Base-by-base conservation (phyloP, 1,140 invertebrate species). In the Euura saliciscinereae region DNA sequence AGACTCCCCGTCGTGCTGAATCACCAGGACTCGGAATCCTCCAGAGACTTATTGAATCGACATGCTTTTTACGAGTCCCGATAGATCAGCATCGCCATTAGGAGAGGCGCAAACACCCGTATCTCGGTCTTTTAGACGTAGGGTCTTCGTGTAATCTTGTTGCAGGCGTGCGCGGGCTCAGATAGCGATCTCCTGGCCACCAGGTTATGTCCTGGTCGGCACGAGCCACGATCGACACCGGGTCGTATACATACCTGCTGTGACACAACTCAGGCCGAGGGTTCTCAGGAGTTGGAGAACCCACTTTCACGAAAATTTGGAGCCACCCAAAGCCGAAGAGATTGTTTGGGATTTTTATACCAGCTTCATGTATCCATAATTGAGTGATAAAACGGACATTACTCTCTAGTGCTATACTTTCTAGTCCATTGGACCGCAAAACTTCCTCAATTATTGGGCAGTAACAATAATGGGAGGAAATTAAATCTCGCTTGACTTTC, bases 71-170 rank as follows among this genome's bases (percentile, higher is more conserved):
- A 59, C 51, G 51, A 59, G 51, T 59, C 51, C 51, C 51, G 51
- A 59, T 59, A 6, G 51, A 59, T 59, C 51, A 59, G 51, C 51
- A 59, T n/a, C 51, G 51, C 13, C 51, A 59, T 59, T 59, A 59
- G 51, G 51, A 59, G 13, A 59, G 51, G 51, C 51, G 51, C 51
- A 59, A 59, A 59, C 51, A 59, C 51, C 13, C 51, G 51, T 59
- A 59, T 59, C 51, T 59, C 51, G 51, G 51, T n/a, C 13, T n/a
- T 59, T 59, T 59, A 59, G 51, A 59, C 8, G 8, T 6, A 3
- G 51, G 51, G 51, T 59, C 51, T 4, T n/a, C 51, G 5, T 59
- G 51, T 59, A 59, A 59, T 59, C 51, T 59, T 59, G 51, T 59
- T n/a, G 6, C 51, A 59, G 51, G 51, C 51, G 51, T 59, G 51